Base-by-base conservation (phyloP, 30 jellyfish, hydroid and myxozoan genomes). In the Aurelia sp. region DNA sequence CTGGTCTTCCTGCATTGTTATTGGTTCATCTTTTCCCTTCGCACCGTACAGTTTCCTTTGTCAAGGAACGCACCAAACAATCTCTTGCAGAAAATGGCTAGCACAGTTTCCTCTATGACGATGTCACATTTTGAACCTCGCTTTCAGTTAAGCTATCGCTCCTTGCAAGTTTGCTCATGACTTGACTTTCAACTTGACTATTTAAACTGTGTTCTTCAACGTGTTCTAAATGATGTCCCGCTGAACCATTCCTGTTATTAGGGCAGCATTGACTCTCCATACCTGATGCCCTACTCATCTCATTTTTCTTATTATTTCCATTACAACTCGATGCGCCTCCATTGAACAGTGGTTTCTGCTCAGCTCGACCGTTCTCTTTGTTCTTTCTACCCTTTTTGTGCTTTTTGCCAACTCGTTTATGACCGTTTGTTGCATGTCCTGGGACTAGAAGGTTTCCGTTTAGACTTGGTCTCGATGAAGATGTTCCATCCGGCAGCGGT, bases 341-440 rank as follows among this genome's bases (percentile, higher is more conserved):
- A 62, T 74, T 20, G 50, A 15, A 58, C 8, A 52, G 37, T 4
- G 47, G 76, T 18, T 58, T 33, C 13, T 76, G 76, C 50, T 76
- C 86, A 20, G 76, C 76, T 11, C 65, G 19, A 51, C 86, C 73
- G 44, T 59, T 60, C 44, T 58, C 86, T 20, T 44, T 76, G 16
- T 50, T 27, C 20, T 74, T 62, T 53, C 73, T 58, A n/a, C 61
- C 30, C 61, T 55, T 52, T 37, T 33, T 74, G 22, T 30, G 55
- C 62, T 53, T 58, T 31, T 74, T 74, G 4, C 85, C 85, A 51
- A 16, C 59, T 71, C 60, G 58, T 40, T 58, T 74, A 4, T 20
- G 30, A 35, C 73, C 85, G 16, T 40, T 18, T 4, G 33, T n/a
- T 1, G 41, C 23, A 19, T 19, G 73, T 0, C 35, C n/a, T 13